phyloP scores from a whole-genome alignment of 1,140 invertebrate genomes.

The Lepidurus apus region DNA sequence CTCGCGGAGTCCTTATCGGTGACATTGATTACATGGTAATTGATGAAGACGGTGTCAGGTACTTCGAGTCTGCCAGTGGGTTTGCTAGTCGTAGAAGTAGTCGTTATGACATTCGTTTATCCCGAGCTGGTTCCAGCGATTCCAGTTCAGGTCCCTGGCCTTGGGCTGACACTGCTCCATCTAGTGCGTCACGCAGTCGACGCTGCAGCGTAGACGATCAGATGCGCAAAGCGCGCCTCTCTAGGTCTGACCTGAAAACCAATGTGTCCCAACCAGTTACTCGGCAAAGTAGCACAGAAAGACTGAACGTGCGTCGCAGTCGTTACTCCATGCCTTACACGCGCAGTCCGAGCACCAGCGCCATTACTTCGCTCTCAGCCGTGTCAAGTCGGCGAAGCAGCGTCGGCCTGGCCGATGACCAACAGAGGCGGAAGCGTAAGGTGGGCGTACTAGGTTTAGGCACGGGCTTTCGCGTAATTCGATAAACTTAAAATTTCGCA shows the following conservation, averaged over 20 bases:
- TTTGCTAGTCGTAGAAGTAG: constrained; percentile 33
- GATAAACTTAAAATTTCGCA: background rate
- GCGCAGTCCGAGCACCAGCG: constrained; percentile 26
- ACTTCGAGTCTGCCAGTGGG: constrained; percentile 60
- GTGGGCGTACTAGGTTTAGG: constrained; percentile 1
- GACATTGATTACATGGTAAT: constrained; percentile 67
- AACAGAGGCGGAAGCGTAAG: background rate
- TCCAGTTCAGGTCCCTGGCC: constrained; percentile 29
- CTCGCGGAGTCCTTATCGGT: constrained; percentile 64
- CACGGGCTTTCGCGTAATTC: background rate
- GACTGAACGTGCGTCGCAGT: background rate
- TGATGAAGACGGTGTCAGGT: constrained; percentile 66
- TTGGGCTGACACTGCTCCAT: constrained; percentile 29
- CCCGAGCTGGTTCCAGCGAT: background rate
- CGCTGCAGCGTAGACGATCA: constrained; percentile 30
- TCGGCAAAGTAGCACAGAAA: background rate
- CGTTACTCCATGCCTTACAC: constrained; percentile 28
- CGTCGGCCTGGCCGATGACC: constrained; percentile 16
- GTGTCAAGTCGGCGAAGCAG: constrained; percentile 22
- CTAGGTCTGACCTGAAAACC: background rate
- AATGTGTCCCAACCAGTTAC: background rate
- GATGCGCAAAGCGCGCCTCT: constrained; percentile 4
- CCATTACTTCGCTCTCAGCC: constrained; percentile 25
- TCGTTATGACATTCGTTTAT: constrained; percentile 29
- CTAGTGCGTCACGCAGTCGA: constrained; percentile 23